Evolutionary conservation across 2,888 invertebrate species (phyloP).

Genomic region (Sepiola atlantica): DNA sequence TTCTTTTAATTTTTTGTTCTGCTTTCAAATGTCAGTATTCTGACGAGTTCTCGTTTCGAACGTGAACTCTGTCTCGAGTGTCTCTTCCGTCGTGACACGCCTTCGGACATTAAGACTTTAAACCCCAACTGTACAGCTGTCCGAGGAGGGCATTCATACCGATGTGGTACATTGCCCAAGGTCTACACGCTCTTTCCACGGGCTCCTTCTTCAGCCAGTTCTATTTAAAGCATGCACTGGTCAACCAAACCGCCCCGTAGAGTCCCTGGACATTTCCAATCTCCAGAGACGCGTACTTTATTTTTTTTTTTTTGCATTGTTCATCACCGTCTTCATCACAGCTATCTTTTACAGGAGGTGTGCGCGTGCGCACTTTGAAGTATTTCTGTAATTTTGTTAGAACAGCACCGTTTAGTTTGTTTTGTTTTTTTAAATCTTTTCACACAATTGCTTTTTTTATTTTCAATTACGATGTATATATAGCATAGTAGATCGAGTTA

Average conservation of each 20-base stretch:
- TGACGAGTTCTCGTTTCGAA: background rate
- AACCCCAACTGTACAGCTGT: conserved; percentile 32
- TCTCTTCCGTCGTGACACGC: background rate
- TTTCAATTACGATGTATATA: background rate
- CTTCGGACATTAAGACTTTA: background rate
- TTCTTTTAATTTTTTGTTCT: background rate
- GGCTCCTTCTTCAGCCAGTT: background rate
- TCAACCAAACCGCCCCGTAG: background rate
- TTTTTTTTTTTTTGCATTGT: background rate
- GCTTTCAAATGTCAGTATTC: background rate
- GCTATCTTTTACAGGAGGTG: background rate
- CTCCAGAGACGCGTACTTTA: background rate
- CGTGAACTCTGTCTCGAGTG: background rate
- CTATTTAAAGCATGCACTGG: background rate
- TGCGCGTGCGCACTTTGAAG: background rate
- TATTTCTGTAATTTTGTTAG: background rate
- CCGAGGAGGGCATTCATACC: background rate
- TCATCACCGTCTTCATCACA: background rate
- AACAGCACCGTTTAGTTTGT: background rate
- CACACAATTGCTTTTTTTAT: background rate
- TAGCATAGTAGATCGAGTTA: background rate
- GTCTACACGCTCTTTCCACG: conserved; percentile 32
- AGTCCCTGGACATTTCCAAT: background rate
- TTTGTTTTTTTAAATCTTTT: too few relatives aligned
- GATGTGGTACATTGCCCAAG: background rate